A percentile compares a stretch with the other conserved stretches of the same genome.
Evolutionary conservation across 2,888 invertebrate species (phyloP).

Genomic region (Cryptocephalus moraei): DNA sequence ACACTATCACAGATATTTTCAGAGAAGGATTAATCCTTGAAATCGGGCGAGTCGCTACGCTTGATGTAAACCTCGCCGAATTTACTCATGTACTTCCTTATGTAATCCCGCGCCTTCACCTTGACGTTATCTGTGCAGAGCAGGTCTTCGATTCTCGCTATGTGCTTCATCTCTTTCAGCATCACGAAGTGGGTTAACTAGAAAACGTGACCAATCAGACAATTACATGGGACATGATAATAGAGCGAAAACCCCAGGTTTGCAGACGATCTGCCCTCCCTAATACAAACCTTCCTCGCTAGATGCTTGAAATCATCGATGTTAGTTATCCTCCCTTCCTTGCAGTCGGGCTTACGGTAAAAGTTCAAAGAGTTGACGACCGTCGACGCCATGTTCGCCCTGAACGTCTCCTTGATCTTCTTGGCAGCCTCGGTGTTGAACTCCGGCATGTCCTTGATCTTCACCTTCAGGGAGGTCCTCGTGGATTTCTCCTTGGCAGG

Average conservation of each 20-base stretch:
- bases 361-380: conserved; percentile 83
- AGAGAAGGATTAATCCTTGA: conserved; percentile 19
- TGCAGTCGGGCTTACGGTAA: conserved; percentile 77
- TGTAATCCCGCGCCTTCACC: conserved; percentile 89
- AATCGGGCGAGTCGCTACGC: conserved; percentile 50
- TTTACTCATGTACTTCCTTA: conserved; percentile 92
- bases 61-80: conserved; percentile 73
- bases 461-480: conserved; percentile 26
- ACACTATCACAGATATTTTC: conserved; percentile 11
- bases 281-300: conserved; percentile 67
- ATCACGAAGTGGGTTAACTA: conserved; percentile 93
- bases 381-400: conserved; percentile 66
- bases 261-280: too few relatives aligned
- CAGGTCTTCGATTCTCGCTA: conserved; percentile 74
- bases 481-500: conserved; percentile 19
- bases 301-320: conserved; percentile 92
- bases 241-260: too few relatives aligned
- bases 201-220: conserved; percentile 18
- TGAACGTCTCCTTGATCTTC: conserved; percentile 78
- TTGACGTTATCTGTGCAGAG: conserved; percentile 86
- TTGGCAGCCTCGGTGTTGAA: conserved; percentile 46
- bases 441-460: conserved; percentile 32
- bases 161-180: conserved; percentile 89
- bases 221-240: too few relatives aligned
- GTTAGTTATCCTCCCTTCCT: conserved; percentile 71